Percentiles rank a stretch among this genome's conserved stretches.
phyloP scores from a whole-genome alignment of 2,888 invertebrate species.

The Mimas tiliae region DNA sequence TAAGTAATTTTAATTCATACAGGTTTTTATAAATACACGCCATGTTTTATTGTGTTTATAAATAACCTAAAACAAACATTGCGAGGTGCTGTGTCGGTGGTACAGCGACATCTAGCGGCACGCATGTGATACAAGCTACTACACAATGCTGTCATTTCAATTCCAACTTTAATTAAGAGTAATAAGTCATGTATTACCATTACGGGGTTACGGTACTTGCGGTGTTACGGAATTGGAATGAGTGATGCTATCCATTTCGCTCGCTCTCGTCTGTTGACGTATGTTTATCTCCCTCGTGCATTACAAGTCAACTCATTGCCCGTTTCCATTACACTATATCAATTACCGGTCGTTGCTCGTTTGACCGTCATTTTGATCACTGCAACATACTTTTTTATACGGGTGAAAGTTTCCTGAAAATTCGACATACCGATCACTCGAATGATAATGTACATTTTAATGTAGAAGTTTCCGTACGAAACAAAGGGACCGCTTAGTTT shows the following conservation, averaged over 20 bases:
- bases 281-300: slow-evolving; percentile 71
- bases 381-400: slow-evolving; percentile 25
- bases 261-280: slow-evolving; percentile 59
- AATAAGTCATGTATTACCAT: slow-evolving; percentile 33
- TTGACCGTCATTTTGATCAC: slow-evolving; percentile 21
- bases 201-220: slow-evolving; percentile 25
- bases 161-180: slow-evolving; percentile 44
- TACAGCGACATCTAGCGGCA: slow-evolving; percentile 56
- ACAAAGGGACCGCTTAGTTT: slow-evolving; percentile 18
- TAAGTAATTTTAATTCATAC: slow-evolving; percentile 24
- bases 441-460: neutral
- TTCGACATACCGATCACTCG: neutral
- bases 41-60: slow-evolving; percentile 30
- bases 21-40: slow-evolving; percentile 28
- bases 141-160: slow-evolving; percentile 28
- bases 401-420: neutral
- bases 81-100: slow-evolving; percentile 50
- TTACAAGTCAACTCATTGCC: slow-evolving; percentile 77
- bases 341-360: slow-evolving; percentile 42
- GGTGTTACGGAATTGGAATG: slow-evolving; percentile 22
- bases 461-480: neutral
- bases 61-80: slow-evolving; percentile 33
- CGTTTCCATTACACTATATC: slow-evolving; percentile 83
- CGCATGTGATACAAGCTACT: slow-evolving; percentile 27
- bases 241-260: slow-evolving; percentile 61